Evolutionary conservation across 2,113 vertebrate species (phyloP), one percentile per base, ranked within the genome.

Genomic region (Ictalurus punctatus): DNA sequence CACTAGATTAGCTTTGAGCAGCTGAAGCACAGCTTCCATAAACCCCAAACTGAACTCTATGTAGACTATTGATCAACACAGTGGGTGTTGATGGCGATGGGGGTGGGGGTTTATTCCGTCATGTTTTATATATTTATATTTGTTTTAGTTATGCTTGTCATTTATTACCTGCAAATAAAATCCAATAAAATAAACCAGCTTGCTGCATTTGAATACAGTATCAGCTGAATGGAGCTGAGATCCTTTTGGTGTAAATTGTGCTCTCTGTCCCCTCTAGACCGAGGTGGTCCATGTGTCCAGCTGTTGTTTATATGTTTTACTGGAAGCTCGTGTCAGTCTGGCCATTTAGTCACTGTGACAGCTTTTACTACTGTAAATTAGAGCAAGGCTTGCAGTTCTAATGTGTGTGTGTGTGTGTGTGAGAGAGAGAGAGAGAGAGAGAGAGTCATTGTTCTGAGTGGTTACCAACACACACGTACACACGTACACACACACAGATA

Each of bases 281-380:
- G 37, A 84, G 34, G 37, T 82, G 83, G 56, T 63, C 58, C 34
- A 37, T 40, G 21, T 40, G 58, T 83, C 56, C 56, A 83, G 58
- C 81, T 23, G 17, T 61, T 52, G n/a, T 84, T 44, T 44, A 65
- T 84, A 34, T 83, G 17, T 27, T 84, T 83, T 83, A 44, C 21
- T 63, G 37, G 82, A 84, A 65, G 23, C 82, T 63, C 44, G 19
- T 83, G 21, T 84, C 82, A 65, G 37, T 44, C 82, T 84, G 61
- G 59, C 37, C 21, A 30, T 48, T 84, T 65, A n/a, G 59, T 48
- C 23, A 48, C 2, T 44, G 59, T 48, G 23, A n/a, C 82, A 84
- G 37, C 37, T 65, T 84, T 84, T 63, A 63, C 82, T 63, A 83
- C 82, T 65, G 59, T 83, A 81, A 83, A 65, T 83, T 13, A 63